These are phyloP conservation scores for Oligia latruncula DNA, from an alignment of 2,888 invertebrate species.

Conservation along the genomic window DNA sequence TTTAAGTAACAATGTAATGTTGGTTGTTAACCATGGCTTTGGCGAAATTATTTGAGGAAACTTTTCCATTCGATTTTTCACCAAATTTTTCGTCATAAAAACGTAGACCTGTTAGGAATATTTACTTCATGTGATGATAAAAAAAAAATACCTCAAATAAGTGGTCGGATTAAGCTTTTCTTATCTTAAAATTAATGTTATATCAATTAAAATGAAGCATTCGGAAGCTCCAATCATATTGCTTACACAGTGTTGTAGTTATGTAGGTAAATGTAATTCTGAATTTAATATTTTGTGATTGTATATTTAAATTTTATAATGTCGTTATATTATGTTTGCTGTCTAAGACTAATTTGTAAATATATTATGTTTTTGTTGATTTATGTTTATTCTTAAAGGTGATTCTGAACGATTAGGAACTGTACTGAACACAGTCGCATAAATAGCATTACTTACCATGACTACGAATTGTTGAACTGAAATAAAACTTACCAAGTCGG, in stretches of 20 bases:
- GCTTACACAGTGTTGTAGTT: conserved; percentile 49
- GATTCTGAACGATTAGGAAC: conserved; percentile 38
- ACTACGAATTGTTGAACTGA: conserved; percentile 29
- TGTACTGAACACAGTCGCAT: conserved; percentile 35
- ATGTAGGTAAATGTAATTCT: conserved; percentile 42
- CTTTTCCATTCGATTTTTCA: conserved; percentile 8
- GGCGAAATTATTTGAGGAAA: not conserved
- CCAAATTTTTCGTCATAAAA: conserved; percentile 6
- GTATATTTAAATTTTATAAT: conserved; percentile 48
- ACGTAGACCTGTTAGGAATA: conserved; percentile 2
- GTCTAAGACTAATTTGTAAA: conserved; percentile 53
- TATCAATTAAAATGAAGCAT: conserved; percentile 42
- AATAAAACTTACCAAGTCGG: not conserved
- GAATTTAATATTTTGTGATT: conserved; percentile 55
- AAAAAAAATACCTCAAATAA: conserved; percentile 33
- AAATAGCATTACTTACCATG: conserved; percentile 23
- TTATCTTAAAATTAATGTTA: conserved; percentile 27
- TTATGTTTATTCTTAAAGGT: conserved; percentile 42
- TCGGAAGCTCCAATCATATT: conserved; percentile 42
- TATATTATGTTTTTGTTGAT: conserved; percentile 50
- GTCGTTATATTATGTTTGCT: conserved; percentile 55
- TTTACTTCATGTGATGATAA: not conserved
- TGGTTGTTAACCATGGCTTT: conserved; percentile 15
- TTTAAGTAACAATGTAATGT: not conserved
- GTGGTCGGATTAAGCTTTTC: conserved; percentile 34